Evolutionary conservation across 53 echinoderm and acorn worm genomes (phyloP), one percentile per base, ranked within the genome.

Genomic region (Paracentrotus lividus): DNA sequence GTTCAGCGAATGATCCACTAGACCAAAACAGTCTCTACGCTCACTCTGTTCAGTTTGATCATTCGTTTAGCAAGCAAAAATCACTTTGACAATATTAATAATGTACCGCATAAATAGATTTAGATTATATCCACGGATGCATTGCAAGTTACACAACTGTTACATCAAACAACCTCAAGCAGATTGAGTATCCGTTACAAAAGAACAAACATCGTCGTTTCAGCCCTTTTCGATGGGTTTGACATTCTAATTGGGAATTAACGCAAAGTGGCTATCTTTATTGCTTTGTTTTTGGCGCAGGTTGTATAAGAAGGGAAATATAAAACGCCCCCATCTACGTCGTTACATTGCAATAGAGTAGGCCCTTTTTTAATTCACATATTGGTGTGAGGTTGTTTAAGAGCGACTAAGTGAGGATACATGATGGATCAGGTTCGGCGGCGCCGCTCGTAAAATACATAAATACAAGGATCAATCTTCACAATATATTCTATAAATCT

Each of bases 231-330:
- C 6, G 38, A 34, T 18, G 4, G 16, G 21, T 40, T 72, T 40
- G 72, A 36, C 40, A 38, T 72, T 20, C 36, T 72, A 21, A 72
- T 72, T 36, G 38, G 3, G 40, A 40, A 40, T 72, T 72, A 72
- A 38, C 38, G 21, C 72, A 72, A 20, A 72, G 72, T 72, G 72
- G 40, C 38, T 20, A 72, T 72, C 72, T 72, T 72, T 72, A 72
- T 72, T 72, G 40, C 72, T 72, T 40, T 72, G 72, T 72, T 72
- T 72, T 40, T 20, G 72, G 36, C 18, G 32, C 67, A 6, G 72
- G 40, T 72, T 21, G 69, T 72, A 36, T 72, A 16, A 40, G 31
- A 27, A 29, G 8, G 64, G 31, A 64, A 64, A 29, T 64, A 64
- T 64, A 40, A 38, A 72, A 72, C 72, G 72, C 38, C 72, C 72